phyloP scores from a whole-genome alignment of 2,888 invertebrate genomes.

The Acrobasis repandana region DNA sequence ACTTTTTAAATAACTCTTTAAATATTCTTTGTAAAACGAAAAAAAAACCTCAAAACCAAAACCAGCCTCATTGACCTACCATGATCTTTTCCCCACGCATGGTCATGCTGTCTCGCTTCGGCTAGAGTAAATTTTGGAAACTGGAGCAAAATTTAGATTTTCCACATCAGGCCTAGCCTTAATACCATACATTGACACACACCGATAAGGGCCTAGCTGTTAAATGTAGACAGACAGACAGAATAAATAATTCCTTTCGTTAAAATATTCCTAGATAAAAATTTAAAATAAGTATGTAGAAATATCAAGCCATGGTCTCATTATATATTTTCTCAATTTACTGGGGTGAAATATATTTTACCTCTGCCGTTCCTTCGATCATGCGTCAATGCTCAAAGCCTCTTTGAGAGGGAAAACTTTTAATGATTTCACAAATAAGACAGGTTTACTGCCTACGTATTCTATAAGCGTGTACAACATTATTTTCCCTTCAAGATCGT shows the following conservation, averaged over 20 bases:
- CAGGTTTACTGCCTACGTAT: slow-evolving; percentile 31
- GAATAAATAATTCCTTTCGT: neutral
- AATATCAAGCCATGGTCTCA: neutral
- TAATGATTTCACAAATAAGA: slow-evolving; percentile 51
- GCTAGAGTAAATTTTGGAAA: no score
- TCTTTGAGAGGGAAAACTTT: slow-evolving; percentile 51
- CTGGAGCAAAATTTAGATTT: no score
- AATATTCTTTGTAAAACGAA: no score
- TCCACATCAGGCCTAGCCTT: no score
- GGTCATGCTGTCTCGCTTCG: no score
- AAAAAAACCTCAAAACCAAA: no score
- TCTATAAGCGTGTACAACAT: slow-evolving; percentile 14
- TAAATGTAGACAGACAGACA: no score
- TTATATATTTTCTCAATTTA: slow-evolving; percentile 5
- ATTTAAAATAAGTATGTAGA: neutral
- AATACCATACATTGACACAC: no score
- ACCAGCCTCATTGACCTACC: no score
- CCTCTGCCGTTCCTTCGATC: slow-evolving; percentile 31
- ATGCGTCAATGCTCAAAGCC: slow-evolving; percentile 41
- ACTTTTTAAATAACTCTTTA: no score
- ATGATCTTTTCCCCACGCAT: no score
- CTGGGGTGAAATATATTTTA: slow-evolving; percentile 15
- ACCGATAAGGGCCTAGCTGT: no score
- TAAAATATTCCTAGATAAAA: neutral
- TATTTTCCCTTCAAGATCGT: slow-evolving; percentile 13